Percentiles rank a stretch among this genome's conserved stretches.
These are phyloP conservation scores for Allacma fusca DNA, from an alignment of 2,888 invertebrate species.

Conservation along the genomic window DNA sequence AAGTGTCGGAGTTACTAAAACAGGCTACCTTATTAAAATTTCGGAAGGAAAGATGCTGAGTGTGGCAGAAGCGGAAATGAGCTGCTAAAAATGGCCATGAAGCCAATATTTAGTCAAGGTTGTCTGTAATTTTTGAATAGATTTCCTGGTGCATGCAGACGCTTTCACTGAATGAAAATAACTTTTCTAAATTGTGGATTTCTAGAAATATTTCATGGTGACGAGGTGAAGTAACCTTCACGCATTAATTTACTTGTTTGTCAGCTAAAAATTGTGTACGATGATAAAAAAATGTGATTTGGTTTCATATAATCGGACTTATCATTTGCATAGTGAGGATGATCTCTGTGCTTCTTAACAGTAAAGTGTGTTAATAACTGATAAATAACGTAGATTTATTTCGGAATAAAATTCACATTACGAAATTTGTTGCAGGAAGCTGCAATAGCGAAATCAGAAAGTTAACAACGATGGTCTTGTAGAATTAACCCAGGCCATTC, in stretches of 20 bases:
- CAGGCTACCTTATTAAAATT: conserved; percentile 92
- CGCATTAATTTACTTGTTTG: conserved; percentile 94
- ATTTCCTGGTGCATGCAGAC: not conserved
- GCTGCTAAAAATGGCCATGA: conserved; percentile 81
- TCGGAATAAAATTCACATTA: not conserved
- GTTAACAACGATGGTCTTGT: conserved; percentile 81
- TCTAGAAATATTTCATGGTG: conserved; percentile 93
- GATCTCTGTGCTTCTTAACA: conserved; percentile 77
- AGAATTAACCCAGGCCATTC: conserved; percentile 90
- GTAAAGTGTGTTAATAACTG: conserved; percentile 74
- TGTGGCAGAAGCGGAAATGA: conserved; percentile 92
- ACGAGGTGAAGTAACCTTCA: conserved; percentile 93
- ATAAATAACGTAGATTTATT: not conserved
- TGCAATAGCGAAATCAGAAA: conserved; percentile 64
- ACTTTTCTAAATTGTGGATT: conserved; percentile 65
- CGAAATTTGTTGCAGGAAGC: conserved; percentile 58
- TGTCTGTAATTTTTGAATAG: too few relatives aligned
- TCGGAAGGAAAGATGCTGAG: conserved; percentile 92
- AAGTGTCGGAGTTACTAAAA: conserved; percentile 87
- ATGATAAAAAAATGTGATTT: conserved; percentile 94
- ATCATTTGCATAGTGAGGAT: conserved; percentile 82
- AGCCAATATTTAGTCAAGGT: not conserved
- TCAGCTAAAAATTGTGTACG: conserved; percentile 93
- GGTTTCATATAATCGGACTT: conserved; percentile 95
- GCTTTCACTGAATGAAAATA: too few relatives aligned